Evolutionary conservation across 30 jellyfish, hydroid and myxozoan genomes (phyloP).

Genomic region (Cassiopea andromeda): DNA sequence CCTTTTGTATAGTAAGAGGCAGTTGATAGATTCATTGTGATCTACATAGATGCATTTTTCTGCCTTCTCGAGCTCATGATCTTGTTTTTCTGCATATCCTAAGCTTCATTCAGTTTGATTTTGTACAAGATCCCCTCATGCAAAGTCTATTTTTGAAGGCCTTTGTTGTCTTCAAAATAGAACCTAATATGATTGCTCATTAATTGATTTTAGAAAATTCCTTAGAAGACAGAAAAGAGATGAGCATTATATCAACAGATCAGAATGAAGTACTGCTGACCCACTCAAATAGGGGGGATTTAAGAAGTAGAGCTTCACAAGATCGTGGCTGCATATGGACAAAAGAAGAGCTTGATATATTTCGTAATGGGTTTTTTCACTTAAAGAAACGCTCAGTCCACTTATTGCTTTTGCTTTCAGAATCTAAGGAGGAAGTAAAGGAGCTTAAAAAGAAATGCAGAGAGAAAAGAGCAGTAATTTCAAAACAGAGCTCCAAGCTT

Average conservation of each 20-base stretch:
- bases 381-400: conserved; percentile 48
- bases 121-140: no score
- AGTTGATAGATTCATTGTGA: no score
- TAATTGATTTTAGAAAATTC: no score
- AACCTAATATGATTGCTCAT: no score
- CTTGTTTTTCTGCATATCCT: no score
- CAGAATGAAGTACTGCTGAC: background rate
- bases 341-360: conserved; percentile 58
- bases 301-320: background rate
- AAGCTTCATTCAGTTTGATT: no score
- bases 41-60: no score
- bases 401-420: conserved; percentile 46
- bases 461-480: conserved; percentile 1
- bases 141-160: no score
- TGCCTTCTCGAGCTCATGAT: no score
- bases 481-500: conserved; percentile 6
- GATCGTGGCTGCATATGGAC: conserved; percentile 42
- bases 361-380: conserved; percentile 48
- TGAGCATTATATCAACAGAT: background rate
- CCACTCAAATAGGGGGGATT: background rate
- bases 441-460: conserved; percentile 38
- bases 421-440: conserved; percentile 23
- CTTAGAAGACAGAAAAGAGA: background rate
- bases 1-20: no score
- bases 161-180: no score